Base-by-base conservation (phyloP, 2,888 invertebrate species). In the Pollenia griseotomentosa region DNA sequence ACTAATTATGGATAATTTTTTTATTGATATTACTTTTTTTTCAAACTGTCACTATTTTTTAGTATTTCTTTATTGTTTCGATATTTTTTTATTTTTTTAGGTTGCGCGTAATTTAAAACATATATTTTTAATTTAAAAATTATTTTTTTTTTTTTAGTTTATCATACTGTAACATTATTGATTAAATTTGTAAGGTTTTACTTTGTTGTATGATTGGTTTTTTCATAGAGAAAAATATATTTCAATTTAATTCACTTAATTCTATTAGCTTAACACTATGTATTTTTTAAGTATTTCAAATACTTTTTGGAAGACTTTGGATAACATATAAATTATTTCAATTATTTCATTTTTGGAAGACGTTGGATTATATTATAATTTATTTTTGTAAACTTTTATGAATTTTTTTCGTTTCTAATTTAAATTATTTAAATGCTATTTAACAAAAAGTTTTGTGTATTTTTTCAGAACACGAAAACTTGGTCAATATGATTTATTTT, bases 321-420 rank as follows among this genome's bases (percentile, higher is more conserved):
- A 63, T 48, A n/a, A 71, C 42, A 12, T 23, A 46, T 57, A 40
- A 63, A 42, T 42, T 19, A 33, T 46, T 70, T 79, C 33, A n/a
- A 46, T 51, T 70, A 66, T 77, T 81, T 79, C 9, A 86, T 61
- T 75, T n/a, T 85, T 90, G 90, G 91, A 91, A 92, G 90, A 91
- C 91, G 75, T 86, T 90, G 88, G 89, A 90, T 91, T 88, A 57
- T 57, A 57, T 81, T 83, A 63, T 65, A 68, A 55, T 68, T 89
- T 55, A 89, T 87, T 83, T 68, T 5, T 66, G 73, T 71, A 59
- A 19, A 1, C n/a, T 42, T 12, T 44, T 51, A 46, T 70, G 48
- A 53, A 55, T 68, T 84, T 78, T 59, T 51, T 59, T 23, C 16
- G 61, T 51, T 48, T 23, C 23, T 23, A 23, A 3, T 61, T 57